Evolutionary conservation across 2,888 invertebrate species (phyloP), one percentile per base, ranked within the genome.

Genomic region (Sinotaia quadrata): DNA sequence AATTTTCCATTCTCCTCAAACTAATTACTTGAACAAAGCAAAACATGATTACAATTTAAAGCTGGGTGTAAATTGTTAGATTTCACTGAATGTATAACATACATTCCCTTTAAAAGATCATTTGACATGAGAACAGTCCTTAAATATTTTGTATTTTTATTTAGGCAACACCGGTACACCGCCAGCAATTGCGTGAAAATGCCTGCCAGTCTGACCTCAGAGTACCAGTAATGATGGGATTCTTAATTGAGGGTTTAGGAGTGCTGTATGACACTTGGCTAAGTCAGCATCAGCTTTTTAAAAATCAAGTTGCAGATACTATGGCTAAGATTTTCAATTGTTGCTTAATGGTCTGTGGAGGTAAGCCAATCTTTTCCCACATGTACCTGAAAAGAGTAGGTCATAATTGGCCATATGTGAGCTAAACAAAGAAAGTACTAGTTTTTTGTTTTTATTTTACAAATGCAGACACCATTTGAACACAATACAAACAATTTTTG

Each of bases 211-310:
- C 80, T 5, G 80, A 80, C 66, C 72, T 82, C 15, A 74, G 72
- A 34, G 76, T 80, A 33, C 65, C 80, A 4, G 60, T 75, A 4
- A 47, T 72, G 34, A 56, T 73, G 2, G 83, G 83, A 0, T 81
- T 79, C 56, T 29, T 75, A 15, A 59, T 83, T 1, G 83, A 83
- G 68, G 75, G 77, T 57, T 37, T 57, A 31, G 80, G 76, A 1
- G 77, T 79, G 12, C 34, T 76, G 7, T 76, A 74, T 27, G 80
- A 80, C 27, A 69, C 75, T 10, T 80, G 79, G 79, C 63, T 81
- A 31, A 68, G 70, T 7, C 62, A 67, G 24, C 79, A 79, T 31
- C 63, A 49, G 1, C 71, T 79, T 18, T 73, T 75, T 7, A 75
- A 52, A n/a, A 68, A 49, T 18, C 15, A 37, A 18, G 41, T 70